phyloP scores from a whole-genome alignment of 2,888 invertebrate genomes.

The Litoditis marina region DNA sequence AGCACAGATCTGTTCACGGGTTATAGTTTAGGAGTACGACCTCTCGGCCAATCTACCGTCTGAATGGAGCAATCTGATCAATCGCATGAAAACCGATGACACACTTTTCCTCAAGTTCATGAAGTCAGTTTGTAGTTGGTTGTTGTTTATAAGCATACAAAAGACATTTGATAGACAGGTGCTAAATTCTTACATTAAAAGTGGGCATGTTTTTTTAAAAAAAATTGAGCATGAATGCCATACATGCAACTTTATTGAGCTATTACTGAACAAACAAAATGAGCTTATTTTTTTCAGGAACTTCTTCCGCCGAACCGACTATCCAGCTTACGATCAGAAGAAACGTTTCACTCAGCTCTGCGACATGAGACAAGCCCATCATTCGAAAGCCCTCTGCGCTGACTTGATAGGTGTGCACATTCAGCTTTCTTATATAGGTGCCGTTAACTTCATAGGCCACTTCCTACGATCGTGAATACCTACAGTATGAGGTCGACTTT shows the following conservation, averaged over 20 bases:
- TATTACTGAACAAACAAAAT: too few species aligned
- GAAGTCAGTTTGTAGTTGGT: constrained; percentile 62
- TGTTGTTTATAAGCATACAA: too few species aligned
- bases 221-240: too few species aligned
- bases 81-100: constrained; percentile 81
- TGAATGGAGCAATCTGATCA: constrained; percentile 86
- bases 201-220: constrained; percentile 81
- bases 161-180: too few species aligned
- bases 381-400: constrained; percentile 28
- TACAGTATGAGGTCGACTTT: too few species aligned
- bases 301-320: constrained; percentile 33
- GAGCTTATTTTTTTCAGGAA: constrained; percentile 66
- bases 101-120: constrained; percentile 79
- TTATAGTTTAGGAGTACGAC: constrained; percentile 1
- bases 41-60: constrained; percentile 69
- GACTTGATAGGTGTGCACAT: constrained; percentile 19
- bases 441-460: too few species aligned
- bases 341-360: constrained; percentile 82
- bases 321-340: constrained; percentile 73
- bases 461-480: too few species aligned
- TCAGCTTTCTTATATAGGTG: too few species aligned
- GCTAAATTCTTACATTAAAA: too few species aligned
- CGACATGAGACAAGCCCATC: constrained; percentile 66
- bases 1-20: background rate
- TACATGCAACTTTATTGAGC: too few species aligned